Percentiles rank a stretch among this genome's conserved stretches.
These are phyloP conservation scores for Aradophagus sp. DNA, from an alignment of 1,140 invertebrate species.

Conservation along the genomic window DNA sequence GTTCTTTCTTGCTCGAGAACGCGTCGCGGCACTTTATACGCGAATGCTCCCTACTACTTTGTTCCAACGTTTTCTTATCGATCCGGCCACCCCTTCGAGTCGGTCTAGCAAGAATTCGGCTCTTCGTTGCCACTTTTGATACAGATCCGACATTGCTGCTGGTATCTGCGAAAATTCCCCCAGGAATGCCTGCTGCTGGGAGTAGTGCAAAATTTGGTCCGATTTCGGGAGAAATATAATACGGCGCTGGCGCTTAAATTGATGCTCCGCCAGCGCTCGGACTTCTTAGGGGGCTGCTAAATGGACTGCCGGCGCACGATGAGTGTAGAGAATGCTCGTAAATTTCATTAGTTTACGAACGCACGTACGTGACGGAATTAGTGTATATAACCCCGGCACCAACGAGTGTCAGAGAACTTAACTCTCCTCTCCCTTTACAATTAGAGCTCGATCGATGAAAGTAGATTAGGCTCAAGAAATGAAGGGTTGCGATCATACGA, in stretches of 20 bases:
- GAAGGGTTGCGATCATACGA: constrained; percentile 53
- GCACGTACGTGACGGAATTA: constrained; percentile 60
- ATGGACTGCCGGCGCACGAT: constrained; percentile 61
- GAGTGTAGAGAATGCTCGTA: constrained; percentile 59
- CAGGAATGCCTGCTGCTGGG: constrained; percentile 36
- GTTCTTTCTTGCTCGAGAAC: constrained; percentile 27
- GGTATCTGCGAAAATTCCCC: constrained; percentile 47
- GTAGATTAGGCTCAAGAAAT: constrained; percentile 51
- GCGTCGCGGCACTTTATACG: constrained; percentile 42
- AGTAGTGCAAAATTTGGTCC: constrained; percentile 50
- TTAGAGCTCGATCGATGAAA: constrained; percentile 48
- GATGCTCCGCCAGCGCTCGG: constrained; percentile 31
- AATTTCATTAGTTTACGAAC: constrained; percentile 69
- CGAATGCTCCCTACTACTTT: constrained; percentile 47
- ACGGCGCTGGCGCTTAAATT: constrained; percentile 38
- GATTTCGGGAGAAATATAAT: constrained; percentile 58
- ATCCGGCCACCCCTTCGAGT: constrained; percentile 49
- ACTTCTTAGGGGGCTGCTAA: constrained; percentile 59
- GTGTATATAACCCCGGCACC: constrained; percentile 47
- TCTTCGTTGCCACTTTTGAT: constrained; percentile 56
- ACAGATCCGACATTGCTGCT: constrained; percentile 18
- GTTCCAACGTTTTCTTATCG: constrained; percentile 58
- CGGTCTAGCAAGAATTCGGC: constrained; percentile 53
- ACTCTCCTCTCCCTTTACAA: too few relatives aligned
- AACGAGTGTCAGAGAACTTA: constrained; percentile 45